phyloP scores from a whole-genome alignment of 2,797 vertebrate species.

The Crenichthys baileyi region DNA sequence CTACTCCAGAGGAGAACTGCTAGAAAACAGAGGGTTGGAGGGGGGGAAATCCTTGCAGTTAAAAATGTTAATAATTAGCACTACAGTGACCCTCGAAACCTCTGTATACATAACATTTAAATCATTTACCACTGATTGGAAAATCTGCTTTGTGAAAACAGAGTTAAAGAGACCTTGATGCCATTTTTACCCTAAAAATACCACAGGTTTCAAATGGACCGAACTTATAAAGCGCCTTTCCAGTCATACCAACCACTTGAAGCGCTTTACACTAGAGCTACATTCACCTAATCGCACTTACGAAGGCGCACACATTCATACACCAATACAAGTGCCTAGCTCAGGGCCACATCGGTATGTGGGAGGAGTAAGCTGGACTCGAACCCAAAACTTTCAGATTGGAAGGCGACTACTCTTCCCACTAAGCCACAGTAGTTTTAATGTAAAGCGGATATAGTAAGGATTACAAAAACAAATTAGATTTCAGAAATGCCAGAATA shows the following conservation, averaged over 20 bases:
- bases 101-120: conserved; percentile 7
- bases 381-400: no score
- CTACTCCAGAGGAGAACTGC: conserved; percentile 52
- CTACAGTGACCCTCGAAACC: not conserved
- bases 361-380: no score
- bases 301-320: no score
- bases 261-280: no score
- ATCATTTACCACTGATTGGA: not conserved
- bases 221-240: no score
- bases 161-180: not conserved
- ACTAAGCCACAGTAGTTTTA: no score
- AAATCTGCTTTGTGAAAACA: not conserved
- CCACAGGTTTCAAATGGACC: not conserved
- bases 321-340: no score
- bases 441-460: no score
- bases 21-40: conserved; percentile 17
- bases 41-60: conserved; percentile 33
- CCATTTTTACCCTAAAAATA: not conserved
- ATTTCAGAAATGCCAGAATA: not conserved
- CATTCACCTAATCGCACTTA: no score
- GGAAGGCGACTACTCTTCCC: no score
- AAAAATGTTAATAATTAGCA: conserved; percentile 42
- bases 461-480: not conserved
- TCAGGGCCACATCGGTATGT: no score
- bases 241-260: no score